Evolutionary conservation across 2,888 invertebrate species (phyloP), one percentile per base, ranked within the genome.

Genomic region (Halictus quadricinctus): DNA sequence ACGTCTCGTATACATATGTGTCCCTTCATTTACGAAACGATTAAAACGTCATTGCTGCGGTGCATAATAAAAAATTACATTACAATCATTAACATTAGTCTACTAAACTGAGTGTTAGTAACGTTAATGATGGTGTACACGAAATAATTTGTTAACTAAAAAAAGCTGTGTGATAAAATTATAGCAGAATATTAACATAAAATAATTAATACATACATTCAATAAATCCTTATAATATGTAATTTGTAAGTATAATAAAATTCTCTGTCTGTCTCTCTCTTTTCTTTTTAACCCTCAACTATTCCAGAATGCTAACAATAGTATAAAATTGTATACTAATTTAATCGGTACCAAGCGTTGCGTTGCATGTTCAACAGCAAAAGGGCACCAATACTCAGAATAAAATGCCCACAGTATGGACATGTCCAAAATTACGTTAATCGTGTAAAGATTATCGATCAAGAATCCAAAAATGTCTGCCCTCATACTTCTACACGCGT

Each of bases 381-480:
- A 10, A 7, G 4, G 1, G n/a, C 43, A 21, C 13, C n/a, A 8
- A 7, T 12, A 13, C 13, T 41, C 69, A 12, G 36, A 21, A 10
- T 48, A 3, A 48, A 72, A 10, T 25, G 8, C 29, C 15, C 18
- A 18, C 48, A 50, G 15, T 48, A 29, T 29, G 5, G 29, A 25
- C n/a, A 15, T 15, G 46, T 72, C 18, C 7, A 18, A 25, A 81
- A 15, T 43, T 10, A 18, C 3, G 21, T 76, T 72, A 50, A 74
- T n/a, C 6, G 66, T 50, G 58, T n/a, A 58, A 76, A 50, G 41
- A 73, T 76, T 64, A 64, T 64, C 25, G 64, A 58, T 46, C 25
- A 76, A 72, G 21, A 72, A 69, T 48, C 12, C 54, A 50, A 46
- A 75, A 60, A 46, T 54, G 46, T 54, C 18, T 18, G 18, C n/a